These are phyloP conservation scores for Holocentrus rufus DNA, from an alignment of 2,797 vertebrate genomes.

Conservation along the genomic window DNA sequence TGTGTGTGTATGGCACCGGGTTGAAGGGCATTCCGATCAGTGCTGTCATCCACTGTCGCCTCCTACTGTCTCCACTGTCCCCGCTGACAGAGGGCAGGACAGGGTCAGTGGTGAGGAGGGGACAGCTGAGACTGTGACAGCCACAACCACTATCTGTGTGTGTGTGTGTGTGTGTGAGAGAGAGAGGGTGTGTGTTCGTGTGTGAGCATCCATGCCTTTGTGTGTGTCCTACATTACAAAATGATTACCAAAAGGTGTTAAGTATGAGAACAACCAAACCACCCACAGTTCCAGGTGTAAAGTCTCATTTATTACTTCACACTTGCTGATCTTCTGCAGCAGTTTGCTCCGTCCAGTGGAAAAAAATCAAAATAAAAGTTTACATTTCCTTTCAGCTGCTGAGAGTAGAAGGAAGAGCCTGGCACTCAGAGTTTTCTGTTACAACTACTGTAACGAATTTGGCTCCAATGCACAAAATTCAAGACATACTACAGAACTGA, in stretches of 20 bases:
- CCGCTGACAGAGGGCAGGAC: slow-evolving; percentile 38
- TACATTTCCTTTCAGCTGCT: no score
- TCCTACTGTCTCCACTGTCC: slow-evolving; percentile 36
- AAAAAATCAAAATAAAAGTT: no score
- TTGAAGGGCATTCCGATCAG: slow-evolving; percentile 57
- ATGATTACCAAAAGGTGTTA: not conserved
- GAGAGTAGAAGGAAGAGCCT: no score
- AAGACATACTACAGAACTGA: no score
- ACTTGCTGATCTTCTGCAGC: no score
- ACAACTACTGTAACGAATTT: no score
- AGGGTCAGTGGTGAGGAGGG: slow-evolving; percentile 41
- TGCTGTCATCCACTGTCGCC: slow-evolving; percentile 61
- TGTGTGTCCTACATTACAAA: not conserved
- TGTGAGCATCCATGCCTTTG: not conserved
- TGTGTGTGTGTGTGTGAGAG: not conserved
- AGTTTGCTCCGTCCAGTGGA: no score
- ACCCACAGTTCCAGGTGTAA: no score
- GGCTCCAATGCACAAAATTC: no score
- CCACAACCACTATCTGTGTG: not conserved
- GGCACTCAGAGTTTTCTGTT: no score
- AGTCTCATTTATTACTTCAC: no score
- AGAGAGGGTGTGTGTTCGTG: not conserved
- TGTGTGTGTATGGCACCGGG: slow-evolving; percentile 27
- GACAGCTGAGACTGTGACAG: slow-evolving; percentile 21
- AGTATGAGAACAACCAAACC: no score